These are phyloP conservation scores for Accipiter cooperii DNA, from an alignment of 2,113 vertebrate genomes.

Conservation along the genomic window DNA sequence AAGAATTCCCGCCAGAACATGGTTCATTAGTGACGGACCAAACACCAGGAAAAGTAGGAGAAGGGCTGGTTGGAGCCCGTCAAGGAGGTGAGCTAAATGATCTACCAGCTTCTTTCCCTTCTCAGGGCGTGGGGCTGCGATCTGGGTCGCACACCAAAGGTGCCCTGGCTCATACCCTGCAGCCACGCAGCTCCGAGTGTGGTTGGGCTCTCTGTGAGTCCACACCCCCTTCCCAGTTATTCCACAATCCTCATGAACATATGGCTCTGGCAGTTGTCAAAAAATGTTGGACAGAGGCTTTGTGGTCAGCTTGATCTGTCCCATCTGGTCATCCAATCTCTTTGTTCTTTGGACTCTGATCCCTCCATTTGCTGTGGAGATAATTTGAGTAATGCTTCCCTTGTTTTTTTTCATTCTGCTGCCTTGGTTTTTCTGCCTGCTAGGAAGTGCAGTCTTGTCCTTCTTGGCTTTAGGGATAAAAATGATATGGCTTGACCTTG, in stretches of 20 bases:
- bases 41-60: background rate
- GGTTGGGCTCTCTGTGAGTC: accelerated
- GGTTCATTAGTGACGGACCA: conserved; percentile 45
- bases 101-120: background rate
- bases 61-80: background rate
- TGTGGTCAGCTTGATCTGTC: conserved; percentile 47
- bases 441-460: background rate
- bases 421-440: background rate
- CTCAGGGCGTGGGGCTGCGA: background rate
- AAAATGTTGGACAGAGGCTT: conserved; percentile 36
- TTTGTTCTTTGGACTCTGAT: background rate
- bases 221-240: background rate
- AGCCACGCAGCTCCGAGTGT: accelerated
- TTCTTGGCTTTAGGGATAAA: background rate
- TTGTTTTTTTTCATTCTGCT: background rate
- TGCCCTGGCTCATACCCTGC: background rate
- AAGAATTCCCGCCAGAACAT: conserved; percentile 29
- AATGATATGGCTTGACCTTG: background rate
- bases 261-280: conserved; percentile 22
- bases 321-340: conserved; percentile 46
- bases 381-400: conserved; percentile 22
- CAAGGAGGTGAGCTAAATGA: background rate
- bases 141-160: background rate
- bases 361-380: background rate
- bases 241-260: background rate